Evolutionary conservation across 2,113 vertebrate species (phyloP).

Genomic region (Lophochroa leadbeateri): DNA sequence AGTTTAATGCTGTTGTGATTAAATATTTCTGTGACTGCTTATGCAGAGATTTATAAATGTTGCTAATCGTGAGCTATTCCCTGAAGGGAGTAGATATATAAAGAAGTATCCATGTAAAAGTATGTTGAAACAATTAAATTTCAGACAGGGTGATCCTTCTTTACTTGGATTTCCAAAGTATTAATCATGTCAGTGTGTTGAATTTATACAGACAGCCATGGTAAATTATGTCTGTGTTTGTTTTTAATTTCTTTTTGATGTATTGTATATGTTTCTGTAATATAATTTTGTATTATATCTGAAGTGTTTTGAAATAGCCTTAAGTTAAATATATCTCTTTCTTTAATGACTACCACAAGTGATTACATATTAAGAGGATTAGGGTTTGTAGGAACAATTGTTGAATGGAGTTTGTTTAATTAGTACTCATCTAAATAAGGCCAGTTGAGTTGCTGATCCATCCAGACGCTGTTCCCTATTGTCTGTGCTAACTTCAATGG

Average conservation of each 20-base stretch:
- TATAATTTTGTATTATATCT: neutral
- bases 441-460: neutral
- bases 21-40: neutral
- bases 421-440: neutral
- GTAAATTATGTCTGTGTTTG: neutral
- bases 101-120: neutral
- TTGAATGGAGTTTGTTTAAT: neutral
- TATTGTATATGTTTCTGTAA: neutral
- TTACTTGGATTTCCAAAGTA: neutral
- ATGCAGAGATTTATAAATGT: neutral
- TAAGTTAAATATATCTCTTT: neutral
- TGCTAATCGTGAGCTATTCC: neutral
- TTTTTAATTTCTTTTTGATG: neutral
- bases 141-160: neutral
- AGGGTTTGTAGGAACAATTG: neutral
- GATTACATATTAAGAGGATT: neutral
- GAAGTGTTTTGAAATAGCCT: neutral
- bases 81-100: neutral
- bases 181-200: neutral
- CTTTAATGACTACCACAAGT: neutral
- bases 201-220: neutral
- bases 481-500: neutral
- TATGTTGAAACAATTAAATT: neutral
- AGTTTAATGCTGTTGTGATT: neutral
- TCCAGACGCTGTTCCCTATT: neutral